Percentiles rank a stretch among this genome's conserved stretches.
phyloP scores from a whole-genome alignment of 2,888 invertebrate genomes.

The Myathropa florea region DNA sequence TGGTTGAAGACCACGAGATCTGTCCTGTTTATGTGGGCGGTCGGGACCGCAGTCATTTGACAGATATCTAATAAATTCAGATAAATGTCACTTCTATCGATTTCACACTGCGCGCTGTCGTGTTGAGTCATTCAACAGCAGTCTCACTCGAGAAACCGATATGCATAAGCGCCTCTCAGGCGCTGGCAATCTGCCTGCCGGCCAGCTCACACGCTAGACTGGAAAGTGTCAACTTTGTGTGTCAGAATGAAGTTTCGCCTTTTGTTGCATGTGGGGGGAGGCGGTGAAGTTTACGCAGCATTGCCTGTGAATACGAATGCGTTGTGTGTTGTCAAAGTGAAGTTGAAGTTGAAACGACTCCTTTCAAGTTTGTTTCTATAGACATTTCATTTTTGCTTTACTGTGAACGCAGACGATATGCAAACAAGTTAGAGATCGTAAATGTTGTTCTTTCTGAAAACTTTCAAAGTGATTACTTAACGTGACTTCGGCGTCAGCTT shows the following conservation, averaged over 20 bases:
- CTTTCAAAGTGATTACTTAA: neutral
- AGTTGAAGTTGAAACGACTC: neutral
- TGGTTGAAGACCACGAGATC: neutral
- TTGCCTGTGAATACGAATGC: too few species aligned
- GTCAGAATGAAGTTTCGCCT: neutral
- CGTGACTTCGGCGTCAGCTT: neutral
- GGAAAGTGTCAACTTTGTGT: neutral
- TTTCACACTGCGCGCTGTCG: conserved; percentile 7
- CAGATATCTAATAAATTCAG: conserved; percentile 60
- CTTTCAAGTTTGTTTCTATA: neutral
- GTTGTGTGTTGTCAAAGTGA: neutral
- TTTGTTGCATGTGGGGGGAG: neutral
- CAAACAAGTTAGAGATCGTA: neutral
- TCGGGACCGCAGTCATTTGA: conserved; percentile 12
- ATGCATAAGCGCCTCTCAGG: too few species aligned
- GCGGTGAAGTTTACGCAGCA: neutral
- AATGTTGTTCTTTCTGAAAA: neutral
- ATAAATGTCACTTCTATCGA: conserved; percentile 47
- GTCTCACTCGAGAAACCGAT: neutral
- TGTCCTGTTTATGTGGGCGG: neutral
- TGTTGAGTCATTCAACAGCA: conserved; percentile 12
- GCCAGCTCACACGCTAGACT: neutral
- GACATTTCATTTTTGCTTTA: too few species aligned
- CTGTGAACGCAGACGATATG: neutral
- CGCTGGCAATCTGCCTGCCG: neutral